phyloP scores from a whole-genome alignment of 1,140 invertebrate species.

The Sesamia nonagrioides region DNA sequence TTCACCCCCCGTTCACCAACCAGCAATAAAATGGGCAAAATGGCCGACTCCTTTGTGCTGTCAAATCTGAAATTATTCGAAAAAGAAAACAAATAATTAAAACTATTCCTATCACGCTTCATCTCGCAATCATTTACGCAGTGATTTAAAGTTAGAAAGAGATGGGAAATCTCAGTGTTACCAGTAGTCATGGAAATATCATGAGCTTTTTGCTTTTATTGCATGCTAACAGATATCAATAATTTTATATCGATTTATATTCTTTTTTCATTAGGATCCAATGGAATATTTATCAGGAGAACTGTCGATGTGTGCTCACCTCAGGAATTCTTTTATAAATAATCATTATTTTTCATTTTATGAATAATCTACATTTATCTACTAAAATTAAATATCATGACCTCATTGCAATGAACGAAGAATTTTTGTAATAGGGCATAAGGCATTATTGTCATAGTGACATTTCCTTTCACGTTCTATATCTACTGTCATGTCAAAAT shows the following conservation, averaged over 20 bases:
- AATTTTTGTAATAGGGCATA: not conserved
- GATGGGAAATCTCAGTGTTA: slow-evolving; percentile 71
- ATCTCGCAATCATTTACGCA: slow-evolving; percentile 67
- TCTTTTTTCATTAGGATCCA: not conserved
- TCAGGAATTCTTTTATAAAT: too few relatives aligned
- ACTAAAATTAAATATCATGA: not conserved
- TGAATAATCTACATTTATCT: not conserved
- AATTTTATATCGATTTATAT: slow-evolving; percentile 6
- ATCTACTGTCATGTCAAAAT: not conserved
- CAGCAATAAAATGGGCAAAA: slow-evolving; percentile 87
- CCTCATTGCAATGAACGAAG: not conserved
- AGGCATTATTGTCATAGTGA: not conserved
- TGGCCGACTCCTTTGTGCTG: slow-evolving; percentile 87
- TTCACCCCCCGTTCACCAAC: slow-evolving; percentile 71
- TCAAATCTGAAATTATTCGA: slow-evolving; percentile 81
- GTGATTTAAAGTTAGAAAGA: slow-evolving; percentile 75
- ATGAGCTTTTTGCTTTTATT: not conserved
- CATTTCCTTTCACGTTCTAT: slow-evolving; percentile 2
- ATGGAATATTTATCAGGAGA: too few relatives aligned
- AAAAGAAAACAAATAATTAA: slow-evolving; percentile 87
- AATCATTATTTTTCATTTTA: not conserved
- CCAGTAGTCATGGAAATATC: slow-evolving; percentile 50
- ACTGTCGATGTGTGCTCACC: too few relatives aligned
- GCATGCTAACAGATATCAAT: not conserved
- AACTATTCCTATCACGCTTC: slow-evolving; percentile 81